Evolutionary conservation across 2,888 invertebrate species (phyloP).

Genomic region (Tenodera sinensis): DNA sequence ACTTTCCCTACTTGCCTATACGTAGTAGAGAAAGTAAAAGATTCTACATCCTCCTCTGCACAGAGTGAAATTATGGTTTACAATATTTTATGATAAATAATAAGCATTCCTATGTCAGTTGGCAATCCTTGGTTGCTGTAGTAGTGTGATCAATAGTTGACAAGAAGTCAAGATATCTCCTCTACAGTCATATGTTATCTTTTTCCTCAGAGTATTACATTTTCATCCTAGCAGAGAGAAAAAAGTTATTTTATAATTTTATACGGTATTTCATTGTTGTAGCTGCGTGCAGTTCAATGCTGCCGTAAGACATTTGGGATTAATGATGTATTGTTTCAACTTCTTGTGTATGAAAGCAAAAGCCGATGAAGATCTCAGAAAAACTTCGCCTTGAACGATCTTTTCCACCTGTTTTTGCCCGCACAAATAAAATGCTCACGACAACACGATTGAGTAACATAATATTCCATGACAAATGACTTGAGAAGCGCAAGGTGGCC

Average conservation of each 20-base stretch:
- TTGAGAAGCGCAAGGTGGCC: not conserved
- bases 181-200: too few species aligned
- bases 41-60: too few species aligned
- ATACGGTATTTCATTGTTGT: not conserved
- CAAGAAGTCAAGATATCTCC: too few species aligned
- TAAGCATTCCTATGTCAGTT: too few species aligned
- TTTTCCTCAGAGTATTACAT: not conserved
- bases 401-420: not conserved
- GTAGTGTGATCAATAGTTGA: too few species aligned
- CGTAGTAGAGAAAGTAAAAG: too few species aligned
- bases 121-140: too few species aligned
- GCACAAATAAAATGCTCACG: not conserved
- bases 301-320: not conserved
- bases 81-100: too few species aligned
- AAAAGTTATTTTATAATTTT: not conserved
- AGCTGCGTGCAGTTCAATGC: not conserved
- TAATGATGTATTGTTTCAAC: not conserved
- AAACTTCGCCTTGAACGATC: not conserved
- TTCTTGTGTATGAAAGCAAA: not conserved
- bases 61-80: too few species aligned
- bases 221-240: not conserved
- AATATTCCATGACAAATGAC: not conserved
- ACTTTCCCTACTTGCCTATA: too few species aligned
- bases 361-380: not conserved
- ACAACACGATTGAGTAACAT: not conserved